A percentile compares a stretch with the other conserved stretches of the same genome.
Conservation (phyloP, 2,113 vertebrate genomes). For the Tachysurus fulvidraco region DNA sequence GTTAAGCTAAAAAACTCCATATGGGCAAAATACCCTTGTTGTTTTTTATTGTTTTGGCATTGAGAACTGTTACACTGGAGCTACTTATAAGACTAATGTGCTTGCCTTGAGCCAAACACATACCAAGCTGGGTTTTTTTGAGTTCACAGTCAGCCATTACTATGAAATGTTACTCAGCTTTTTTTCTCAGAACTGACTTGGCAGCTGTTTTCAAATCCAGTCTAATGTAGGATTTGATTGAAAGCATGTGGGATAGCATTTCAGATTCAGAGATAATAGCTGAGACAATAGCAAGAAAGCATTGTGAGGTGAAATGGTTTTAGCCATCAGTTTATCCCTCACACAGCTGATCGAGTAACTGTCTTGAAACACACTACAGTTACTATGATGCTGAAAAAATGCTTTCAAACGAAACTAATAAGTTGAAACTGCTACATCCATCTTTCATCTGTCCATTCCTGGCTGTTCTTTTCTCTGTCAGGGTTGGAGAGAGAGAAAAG, state of each 20-base stretch:
- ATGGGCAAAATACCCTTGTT: neutral
- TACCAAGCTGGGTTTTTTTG: neutral
- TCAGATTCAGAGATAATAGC: neutral
- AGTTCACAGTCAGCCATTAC: neutral
- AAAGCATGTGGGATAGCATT: slow-evolving; percentile 44
- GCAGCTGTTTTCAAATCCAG: slow-evolving; percentile 16
- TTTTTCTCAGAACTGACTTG: slow-evolving; percentile 37
- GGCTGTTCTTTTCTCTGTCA: no score
- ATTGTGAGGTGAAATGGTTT: neutral
- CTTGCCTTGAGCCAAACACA: slow-evolving; percentile 33
- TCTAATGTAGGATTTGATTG: slow-evolving; percentile 46
- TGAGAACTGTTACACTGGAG: neutral
- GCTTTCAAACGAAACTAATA: neutral
- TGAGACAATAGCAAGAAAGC: neutral
- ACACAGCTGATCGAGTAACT: neutral
- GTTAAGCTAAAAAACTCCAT: neutral
- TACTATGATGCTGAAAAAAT: neutral
- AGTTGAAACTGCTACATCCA: neutral
- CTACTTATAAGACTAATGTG: slow-evolving; percentile 17
- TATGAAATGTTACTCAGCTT: slow-evolving; percentile 31
- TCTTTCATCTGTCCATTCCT: neutral
- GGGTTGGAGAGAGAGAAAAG: neutral
- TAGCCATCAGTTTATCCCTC: neutral
- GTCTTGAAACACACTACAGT: neutral
- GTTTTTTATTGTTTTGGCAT: slow-evolving; percentile 3